These are phyloP conservation scores for Bucco capensis DNA, from an alignment of 2,113 vertebrate species.

Conservation along the genomic window DNA sequence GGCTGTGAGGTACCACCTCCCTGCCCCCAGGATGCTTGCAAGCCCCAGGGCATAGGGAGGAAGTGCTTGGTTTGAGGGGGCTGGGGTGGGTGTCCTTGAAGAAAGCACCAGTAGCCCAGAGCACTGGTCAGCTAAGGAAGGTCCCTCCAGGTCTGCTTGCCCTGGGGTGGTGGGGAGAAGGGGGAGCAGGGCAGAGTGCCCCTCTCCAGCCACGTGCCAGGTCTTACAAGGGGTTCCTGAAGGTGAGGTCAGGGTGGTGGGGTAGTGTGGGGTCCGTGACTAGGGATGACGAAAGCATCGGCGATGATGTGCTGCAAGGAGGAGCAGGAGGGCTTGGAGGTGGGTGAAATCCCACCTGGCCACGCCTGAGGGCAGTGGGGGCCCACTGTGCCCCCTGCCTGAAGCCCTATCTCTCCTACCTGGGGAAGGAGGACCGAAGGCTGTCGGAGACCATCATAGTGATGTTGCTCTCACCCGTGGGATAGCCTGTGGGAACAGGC, in stretches of 20 bases:
- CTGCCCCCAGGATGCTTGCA: too few relatives aligned
- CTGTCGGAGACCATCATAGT: neutral
- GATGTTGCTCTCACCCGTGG: neutral
- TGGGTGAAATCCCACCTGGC: neutral
- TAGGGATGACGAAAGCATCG: neutral
- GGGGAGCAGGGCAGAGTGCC: neutral
- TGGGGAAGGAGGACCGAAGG: conserved; percentile 3
- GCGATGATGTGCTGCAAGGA: neutral
- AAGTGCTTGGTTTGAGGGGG: too few relatives aligned
- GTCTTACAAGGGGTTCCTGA: conserved; percentile 10
- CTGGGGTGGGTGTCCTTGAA: neutral
- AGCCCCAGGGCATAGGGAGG: neutral
- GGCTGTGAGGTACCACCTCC: neutral
- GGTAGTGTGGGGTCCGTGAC: neutral
- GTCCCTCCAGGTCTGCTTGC: neutral
- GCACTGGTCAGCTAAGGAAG: neutral
- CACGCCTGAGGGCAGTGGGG: rapidly evolving
- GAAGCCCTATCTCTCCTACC: neutral
- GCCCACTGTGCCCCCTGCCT: neutral
- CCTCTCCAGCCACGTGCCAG: rapidly evolving
- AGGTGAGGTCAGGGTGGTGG: neutral
- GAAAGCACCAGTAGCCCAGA: neutral
- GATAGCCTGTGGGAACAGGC: neutral
- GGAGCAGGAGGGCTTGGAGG: neutral
- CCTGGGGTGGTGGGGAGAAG: rapidly evolving